A percentile compares a stretch with the other conserved stretches of the same genome.
phyloP scores from a whole-genome alignment of 2,888 invertebrate genomes.

The Heterodera filipjevi region DNA sequence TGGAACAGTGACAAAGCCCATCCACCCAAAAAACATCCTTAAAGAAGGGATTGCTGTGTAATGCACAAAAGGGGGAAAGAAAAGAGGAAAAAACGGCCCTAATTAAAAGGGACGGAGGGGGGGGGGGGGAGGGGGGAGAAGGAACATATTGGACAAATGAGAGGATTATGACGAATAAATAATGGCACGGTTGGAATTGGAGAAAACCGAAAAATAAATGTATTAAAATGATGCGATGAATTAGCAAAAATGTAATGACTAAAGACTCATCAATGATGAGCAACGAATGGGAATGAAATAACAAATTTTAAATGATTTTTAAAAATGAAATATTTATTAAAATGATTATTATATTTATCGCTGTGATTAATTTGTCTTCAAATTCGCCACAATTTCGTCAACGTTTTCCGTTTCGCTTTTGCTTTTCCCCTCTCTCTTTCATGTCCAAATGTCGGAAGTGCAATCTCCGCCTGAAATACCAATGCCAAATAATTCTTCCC shows the following conservation, averaged over 20 bases:
- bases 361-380: no score
- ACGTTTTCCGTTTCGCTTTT: neutral
- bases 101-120: neutral
- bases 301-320: no score
- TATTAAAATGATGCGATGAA: no score
- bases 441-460: slow-evolving; percentile 67
- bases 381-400: neutral
- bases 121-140: neutral
- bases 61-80: neutral
- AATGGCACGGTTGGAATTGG: no score
- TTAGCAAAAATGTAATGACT: no score
- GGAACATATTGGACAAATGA: neutral
- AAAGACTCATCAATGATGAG: no score
- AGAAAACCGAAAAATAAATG: no score
- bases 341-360: no score
- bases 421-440: neutral
- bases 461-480: slow-evolving; percentile 72
- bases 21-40: neutral
- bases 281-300: no score
- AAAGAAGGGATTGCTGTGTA: no score
- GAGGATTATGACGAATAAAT: neutral
- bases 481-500: slow-evolving; percentile 76
- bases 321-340: no score
- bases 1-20: no score
- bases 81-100: neutral